Evolutionary conservation across 2,797 vertebrate species (phyloP).

Genomic region (Eremophila alpestris): DNA sequence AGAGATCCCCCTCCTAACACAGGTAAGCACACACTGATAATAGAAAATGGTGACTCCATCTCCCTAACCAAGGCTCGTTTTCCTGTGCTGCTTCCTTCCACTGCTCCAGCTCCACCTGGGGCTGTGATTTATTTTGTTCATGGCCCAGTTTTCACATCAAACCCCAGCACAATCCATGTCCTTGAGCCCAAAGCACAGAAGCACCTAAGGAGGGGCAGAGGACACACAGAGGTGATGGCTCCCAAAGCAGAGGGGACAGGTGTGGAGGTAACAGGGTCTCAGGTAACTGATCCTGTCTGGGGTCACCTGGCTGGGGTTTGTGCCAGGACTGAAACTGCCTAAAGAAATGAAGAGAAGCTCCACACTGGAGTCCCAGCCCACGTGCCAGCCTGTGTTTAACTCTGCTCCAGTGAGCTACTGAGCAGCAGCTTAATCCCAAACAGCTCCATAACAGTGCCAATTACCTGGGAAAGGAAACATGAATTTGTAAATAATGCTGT

Average conservation of each 20-base stretch:
- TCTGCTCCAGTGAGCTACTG: not conserved
- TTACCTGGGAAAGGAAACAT: not conserved
- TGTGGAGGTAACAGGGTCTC: not conserved
- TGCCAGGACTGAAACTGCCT: not conserved
- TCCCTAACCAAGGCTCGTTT: not conserved
- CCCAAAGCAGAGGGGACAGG: not conserved
- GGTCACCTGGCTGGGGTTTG: not conserved
- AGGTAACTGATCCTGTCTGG: too few relatives aligned
- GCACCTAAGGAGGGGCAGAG: not conserved
- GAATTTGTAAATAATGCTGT: constrained; percentile 5
- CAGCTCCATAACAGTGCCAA: not conserved
- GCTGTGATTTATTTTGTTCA: not conserved
- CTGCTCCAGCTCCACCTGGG: not conserved
- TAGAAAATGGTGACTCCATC: not conserved
- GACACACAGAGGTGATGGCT: not conserved
- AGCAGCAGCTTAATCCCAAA: not conserved
- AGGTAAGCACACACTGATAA: not conserved
- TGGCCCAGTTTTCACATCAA: not conserved
- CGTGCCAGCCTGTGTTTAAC: not conserved
- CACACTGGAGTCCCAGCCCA: not conserved
- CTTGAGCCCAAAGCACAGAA: not conserved
- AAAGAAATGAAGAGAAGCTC: not conserved
- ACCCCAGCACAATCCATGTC: not conserved
- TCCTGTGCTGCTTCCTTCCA: not conserved
- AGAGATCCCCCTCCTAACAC: not conserved